Evolutionary conservation across 2,888 invertebrate species (phyloP).

Genomic region (Dicranocentrus wangi): DNA sequence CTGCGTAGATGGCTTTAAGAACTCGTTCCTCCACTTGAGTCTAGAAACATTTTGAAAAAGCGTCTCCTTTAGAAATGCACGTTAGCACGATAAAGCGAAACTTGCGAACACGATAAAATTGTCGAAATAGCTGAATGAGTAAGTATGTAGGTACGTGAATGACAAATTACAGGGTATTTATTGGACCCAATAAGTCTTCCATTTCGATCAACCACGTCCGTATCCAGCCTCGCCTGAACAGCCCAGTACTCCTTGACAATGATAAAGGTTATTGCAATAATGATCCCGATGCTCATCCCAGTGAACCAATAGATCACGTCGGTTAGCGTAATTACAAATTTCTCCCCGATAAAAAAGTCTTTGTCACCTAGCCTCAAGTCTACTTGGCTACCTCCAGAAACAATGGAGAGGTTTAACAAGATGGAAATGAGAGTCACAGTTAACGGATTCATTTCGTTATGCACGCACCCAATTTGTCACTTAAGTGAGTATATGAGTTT

Average conservation of each 20-base stretch:
- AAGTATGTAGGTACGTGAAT: too few relatives aligned
- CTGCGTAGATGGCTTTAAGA: constrained; percentile 9
- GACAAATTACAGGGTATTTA: constrained; percentile 21
- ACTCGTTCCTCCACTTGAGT: constrained; percentile 9
- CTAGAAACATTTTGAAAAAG: not conserved
- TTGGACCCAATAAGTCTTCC: constrained; percentile 23
- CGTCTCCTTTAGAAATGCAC: too few relatives aligned
- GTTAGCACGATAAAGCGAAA: too few relatives aligned
- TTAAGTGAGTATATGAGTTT: too few relatives aligned
- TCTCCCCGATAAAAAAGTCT: constrained; percentile 36
- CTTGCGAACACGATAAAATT: too few relatives aligned
- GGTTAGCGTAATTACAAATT: constrained; percentile 15
- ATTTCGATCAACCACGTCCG: not conserved
- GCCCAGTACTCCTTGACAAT: constrained; percentile 18
- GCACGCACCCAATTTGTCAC: too few relatives aligned
- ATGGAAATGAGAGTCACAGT: not conserved
- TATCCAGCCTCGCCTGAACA: not conserved
- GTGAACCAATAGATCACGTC: constrained; percentile 29
- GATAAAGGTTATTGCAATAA: constrained; percentile 28
- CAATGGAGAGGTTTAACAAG: not conserved
- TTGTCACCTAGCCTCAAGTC: constrained; percentile 21
- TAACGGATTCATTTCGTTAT: not conserved
- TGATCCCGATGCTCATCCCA: constrained; percentile 30
- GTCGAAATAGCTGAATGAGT: too few relatives aligned
- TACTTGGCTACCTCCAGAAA: constrained; percentile 18